Base-by-base conservation (phyloP, 2,888 invertebrate species). In the Caenorhabditis imperialis region DNA sequence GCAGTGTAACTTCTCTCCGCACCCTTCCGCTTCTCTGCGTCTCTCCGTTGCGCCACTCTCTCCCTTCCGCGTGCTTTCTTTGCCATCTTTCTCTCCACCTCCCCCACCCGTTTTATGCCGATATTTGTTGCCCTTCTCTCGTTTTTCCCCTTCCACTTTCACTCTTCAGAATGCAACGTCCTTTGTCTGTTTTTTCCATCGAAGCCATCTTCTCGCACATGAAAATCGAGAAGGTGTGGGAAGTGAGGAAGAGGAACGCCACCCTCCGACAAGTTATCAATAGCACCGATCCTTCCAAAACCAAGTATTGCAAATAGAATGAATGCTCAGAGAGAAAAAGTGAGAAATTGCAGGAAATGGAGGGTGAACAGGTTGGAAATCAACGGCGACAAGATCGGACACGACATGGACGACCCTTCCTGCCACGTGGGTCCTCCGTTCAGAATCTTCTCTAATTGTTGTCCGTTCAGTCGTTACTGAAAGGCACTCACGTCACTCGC, bases 1-100 rank as follows among this genome's bases (percentile, higher is more conserved):
- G 2, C 22, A 44, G 81, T 82, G 63, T 79, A 82, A 2, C 82
- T 40, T 7, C 18, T 12, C 40, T 38, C 38, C 16, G 38, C 38
- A 8, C 25, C 53, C 18, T 25, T 25, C 37, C 33, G 30, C 35
- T 35, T 35, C 51, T 51, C 23, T 40, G 2, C 25, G 16, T 27
- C 14, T 35, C 30, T 8, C 10, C 38, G n/a, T 38, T 51, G n/a
- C 23, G 25, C 25, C 35, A 10, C 40, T 53, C 38, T 14, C 38
- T 30, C n/a, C n/a, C n/a, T n/a, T n/a, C n/a, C n/a, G 10, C 30
- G 10, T 30, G 30, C 6, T 30, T 10, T 7, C 30, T 30, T 10
- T 30, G 30, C 30, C 30, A 10, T 10, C 10, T 30, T 30, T 30
- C 30, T 30, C 10, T 30, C 7, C 30, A 6, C 7, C 30, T 30